A percentile compares a stretch with the other conserved stretches of the same genome.
These are phyloP conservation scores for Enteromius afrohamiltoni DNA, from an alignment of 2,797 vertebrate species.

Conservation along the genomic window DNA sequence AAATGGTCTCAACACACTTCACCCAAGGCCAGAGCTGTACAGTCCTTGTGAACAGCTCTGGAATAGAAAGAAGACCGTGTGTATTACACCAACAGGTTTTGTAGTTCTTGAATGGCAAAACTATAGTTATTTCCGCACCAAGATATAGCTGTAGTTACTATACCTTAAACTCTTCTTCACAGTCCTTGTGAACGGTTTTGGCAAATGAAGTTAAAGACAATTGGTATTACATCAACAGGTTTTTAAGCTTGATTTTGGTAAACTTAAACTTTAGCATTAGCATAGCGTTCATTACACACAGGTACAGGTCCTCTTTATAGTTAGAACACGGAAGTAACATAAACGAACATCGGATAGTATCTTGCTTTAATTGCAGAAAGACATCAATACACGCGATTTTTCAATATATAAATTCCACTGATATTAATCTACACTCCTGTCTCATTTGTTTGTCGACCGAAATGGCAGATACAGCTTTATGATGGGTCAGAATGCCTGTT, in stretches of 20 bases:
- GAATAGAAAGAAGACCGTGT: constrained; percentile 7
- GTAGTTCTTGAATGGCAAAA: neutral
- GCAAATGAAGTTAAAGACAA: neutral
- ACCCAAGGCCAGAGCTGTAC: constrained; percentile 42
- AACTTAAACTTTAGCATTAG: neutral
- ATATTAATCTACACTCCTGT: no score
- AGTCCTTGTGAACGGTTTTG: neutral
- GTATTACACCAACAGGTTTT: constrained; percentile 7
- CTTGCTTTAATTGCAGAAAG: no score
- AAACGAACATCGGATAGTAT: no score
- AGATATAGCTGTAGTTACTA: neutral
- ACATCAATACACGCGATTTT: no score
- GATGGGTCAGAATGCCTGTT: no score
- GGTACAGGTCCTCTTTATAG: neutral
- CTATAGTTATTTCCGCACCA: neutral
- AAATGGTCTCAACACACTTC: constrained; percentile 41
- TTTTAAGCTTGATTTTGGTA: neutral
- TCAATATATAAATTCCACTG: no score
- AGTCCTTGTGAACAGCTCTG: constrained; percentile 7
- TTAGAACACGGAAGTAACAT: no score
- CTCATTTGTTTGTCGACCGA: no score
- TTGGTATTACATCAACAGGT: neutral
- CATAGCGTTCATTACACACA: neutral
- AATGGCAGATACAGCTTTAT: no score
- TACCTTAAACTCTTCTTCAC: neutral